Evolutionary conservation across 2,113 vertebrate genomes (phyloP).

Genomic region (Alligator mississippiensis): DNA sequence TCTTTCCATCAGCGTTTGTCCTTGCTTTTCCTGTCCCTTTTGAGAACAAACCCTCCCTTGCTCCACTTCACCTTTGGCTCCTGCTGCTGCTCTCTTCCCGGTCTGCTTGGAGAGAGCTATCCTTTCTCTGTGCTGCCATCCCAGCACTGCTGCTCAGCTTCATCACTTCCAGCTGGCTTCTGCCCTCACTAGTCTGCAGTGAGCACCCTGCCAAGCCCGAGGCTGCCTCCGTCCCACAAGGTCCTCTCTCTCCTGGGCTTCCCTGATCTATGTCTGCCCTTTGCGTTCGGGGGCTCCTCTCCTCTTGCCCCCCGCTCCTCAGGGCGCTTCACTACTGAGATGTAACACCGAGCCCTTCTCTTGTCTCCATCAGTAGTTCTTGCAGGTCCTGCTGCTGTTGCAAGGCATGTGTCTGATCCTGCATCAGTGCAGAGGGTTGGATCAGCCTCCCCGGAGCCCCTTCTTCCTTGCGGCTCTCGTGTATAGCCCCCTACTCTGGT

Average conservation of each 20-base stretch:
- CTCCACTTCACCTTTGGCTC: not conserved
- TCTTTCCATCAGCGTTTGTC: not conserved
- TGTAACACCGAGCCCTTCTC: accelerated
- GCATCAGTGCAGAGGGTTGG: no score
- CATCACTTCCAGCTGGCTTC: not conserved
- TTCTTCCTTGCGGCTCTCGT: no score
- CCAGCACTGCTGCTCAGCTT: not conserved
- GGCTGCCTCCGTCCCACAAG: not conserved
- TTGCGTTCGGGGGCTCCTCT: no score
- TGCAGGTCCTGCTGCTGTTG: accelerated
- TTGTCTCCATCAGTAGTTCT: not conserved
- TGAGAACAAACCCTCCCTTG: not conserved
- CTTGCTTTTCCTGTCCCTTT: not conserved
- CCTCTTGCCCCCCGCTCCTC: no score
- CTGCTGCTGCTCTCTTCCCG: not conserved
- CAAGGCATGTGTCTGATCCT: no score
- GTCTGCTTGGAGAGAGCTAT: not conserved
- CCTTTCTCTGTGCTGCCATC: not conserved
- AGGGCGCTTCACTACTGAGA: no score
- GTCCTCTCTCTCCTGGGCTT: not conserved
- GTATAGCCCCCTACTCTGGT: not conserved
- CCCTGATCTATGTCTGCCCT: not conserved
- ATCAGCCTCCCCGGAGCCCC: no score
- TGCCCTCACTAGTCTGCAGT: not conserved
- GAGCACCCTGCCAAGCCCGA: not conserved